A percentile compares a stretch with the other conserved stretches of the same genome.
Evolutionary conservation across 2,888 invertebrate species (phyloP).

Genomic region (Andrena chrysosceles): DNA sequence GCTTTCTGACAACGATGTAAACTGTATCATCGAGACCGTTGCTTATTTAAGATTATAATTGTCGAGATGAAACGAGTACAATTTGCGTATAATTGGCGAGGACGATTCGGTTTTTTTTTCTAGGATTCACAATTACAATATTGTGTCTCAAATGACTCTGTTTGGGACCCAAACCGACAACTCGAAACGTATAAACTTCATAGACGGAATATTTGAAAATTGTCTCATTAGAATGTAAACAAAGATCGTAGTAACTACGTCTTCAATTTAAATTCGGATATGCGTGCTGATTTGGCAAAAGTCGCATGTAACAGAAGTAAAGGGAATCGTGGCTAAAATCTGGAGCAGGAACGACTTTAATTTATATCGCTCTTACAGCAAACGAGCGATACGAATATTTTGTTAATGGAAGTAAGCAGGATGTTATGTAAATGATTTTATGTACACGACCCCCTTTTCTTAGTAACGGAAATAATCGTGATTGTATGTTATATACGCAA

Average conservation of each 20-base stretch:
- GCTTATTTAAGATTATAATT: too few relatives aligned
- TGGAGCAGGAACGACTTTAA: not conserved
- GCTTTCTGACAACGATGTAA: too few relatives aligned
- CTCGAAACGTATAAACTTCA: not conserved
- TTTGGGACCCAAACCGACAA: not conserved
- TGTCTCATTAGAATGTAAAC: not conserved
- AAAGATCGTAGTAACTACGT: not conserved
- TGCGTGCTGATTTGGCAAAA: not conserved
- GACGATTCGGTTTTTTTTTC: not conserved
- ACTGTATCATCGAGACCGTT: too few relatives aligned
- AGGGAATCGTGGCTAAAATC: not conserved
- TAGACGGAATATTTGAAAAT: not conserved
- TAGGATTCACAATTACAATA: not conserved
- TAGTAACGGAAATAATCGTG: not conserved
- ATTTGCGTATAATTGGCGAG: not conserved
- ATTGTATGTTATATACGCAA: not conserved
- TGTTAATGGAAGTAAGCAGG: not conserved
- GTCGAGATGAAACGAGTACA: not conserved
- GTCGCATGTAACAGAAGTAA: not conserved
- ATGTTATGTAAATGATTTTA: slow-evolving; percentile 6
- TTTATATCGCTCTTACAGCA: not conserved
- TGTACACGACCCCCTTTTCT: not conserved
- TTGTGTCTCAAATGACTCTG: not conserved
- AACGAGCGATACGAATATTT: slow-evolving; percentile 1
- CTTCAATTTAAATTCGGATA: too few relatives aligned